phyloP scores from a whole-genome alignment of 2,888 invertebrate genomes.

The Hemaris fuciformis region DNA sequence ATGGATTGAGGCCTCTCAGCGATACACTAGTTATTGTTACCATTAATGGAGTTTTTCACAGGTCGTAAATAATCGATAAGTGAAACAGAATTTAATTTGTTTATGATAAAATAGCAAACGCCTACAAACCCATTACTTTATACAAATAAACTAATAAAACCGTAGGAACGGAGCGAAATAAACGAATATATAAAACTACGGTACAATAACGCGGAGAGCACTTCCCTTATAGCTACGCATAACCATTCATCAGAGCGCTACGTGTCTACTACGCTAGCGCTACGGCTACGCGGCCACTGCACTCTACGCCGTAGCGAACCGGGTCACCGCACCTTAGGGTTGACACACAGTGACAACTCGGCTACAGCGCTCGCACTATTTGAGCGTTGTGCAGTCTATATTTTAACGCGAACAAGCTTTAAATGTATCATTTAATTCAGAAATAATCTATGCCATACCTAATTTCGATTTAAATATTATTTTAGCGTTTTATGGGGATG shows the following conservation, averaged over 20 bases:
- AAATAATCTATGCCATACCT: no score
- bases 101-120: no score
- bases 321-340: constrained; percentile 50
- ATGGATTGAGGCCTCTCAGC: background rate
- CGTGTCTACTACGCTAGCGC: constrained; percentile 11
- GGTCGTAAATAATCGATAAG: background rate
- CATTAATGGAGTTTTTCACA: background rate
- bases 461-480: no score
- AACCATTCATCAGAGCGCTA: constrained; percentile 9
- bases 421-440: background rate
- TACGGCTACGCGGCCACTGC: constrained; percentile 63
- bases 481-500: no score
- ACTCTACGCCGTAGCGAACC: constrained; percentile 70
- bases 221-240: constrained; percentile 9
- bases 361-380: constrained; percentile 10
- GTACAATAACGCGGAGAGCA: constrained; percentile 2
- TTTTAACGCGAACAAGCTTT: background rate
- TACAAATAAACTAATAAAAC: background rate
- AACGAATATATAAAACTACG: background rate
- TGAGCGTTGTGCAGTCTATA: background rate
- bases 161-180: background rate
- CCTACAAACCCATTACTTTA: background rate
- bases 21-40: background rate
- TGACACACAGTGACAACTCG: constrained; percentile 27
- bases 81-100: no score